phyloP scores from a whole-genome alignment of 2,113 vertebrate species.

The Leiothrix lutea region DNA sequence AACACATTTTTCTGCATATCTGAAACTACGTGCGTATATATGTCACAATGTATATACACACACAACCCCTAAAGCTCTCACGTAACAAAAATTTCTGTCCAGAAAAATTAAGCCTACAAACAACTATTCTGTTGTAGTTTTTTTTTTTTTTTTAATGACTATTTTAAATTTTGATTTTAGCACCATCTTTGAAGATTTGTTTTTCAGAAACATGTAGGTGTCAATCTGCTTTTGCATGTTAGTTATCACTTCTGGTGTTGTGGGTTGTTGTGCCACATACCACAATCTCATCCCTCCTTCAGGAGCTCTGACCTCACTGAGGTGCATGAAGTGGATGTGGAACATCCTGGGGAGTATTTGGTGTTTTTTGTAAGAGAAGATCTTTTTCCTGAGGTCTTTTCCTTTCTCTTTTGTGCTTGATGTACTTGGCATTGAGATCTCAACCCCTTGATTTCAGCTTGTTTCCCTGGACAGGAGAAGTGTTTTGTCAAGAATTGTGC shows the following conservation, averaged over 20 bases:
- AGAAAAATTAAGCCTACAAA: not conserved
- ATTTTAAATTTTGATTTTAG: not conserved
- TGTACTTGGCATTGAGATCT: not conserved
- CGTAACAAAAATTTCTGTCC: not conserved
- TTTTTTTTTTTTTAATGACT: not conserved
- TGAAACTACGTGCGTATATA: not conserved
- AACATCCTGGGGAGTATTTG: not conserved
- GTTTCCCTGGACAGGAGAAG: not conserved
- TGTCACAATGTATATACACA: no score
- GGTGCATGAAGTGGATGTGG: not conserved
- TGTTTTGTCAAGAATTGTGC: not conserved
- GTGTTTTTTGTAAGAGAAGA: not conserved
- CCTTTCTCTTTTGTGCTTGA: not conserved
- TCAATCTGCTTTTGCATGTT: not conserved
- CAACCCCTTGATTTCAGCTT: not conserved
- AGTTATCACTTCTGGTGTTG: not conserved
- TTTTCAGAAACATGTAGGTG: not conserved
- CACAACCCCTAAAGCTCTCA: not conserved
- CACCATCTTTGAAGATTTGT: not conserved
- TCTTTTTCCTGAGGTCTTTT: not conserved
- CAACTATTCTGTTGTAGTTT: not conserved
- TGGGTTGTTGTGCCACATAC: not conserved
- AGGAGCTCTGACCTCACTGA: not conserved
- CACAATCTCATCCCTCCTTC: not conserved
- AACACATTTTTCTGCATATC: not conserved